Conservation (phyloP, 2,888 invertebrate species). For the Ornithoptera alexandrae region DNA sequence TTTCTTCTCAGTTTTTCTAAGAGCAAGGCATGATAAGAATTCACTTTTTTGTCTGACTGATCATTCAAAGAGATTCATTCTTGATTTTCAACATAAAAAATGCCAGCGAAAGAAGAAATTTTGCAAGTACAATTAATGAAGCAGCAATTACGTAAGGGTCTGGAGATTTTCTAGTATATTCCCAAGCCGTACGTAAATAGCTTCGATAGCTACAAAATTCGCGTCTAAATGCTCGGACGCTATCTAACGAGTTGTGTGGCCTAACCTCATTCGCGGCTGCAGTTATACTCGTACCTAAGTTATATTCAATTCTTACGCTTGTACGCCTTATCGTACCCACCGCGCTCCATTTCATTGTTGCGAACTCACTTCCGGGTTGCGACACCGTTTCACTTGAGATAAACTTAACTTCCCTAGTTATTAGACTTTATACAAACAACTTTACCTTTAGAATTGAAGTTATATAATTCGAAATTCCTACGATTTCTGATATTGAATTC, state of each 20-base stretch:
- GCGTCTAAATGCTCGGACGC: constrained; percentile 6
- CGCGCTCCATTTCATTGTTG: constrained; percentile 27
- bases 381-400: constrained; percentile 47
- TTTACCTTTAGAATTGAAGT: constrained; percentile 3
- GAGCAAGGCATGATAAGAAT: too few species aligned
- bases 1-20: too few species aligned
- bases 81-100: too few species aligned
- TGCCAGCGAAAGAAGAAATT: too few species aligned
- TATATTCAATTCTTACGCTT: constrained; percentile 25
- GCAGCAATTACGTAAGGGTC: too few species aligned
- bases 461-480: too few species aligned
- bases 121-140: too few species aligned
- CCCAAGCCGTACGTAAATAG: background rate
- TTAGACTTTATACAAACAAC: constrained; percentile 39
- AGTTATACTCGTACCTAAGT: constrained; percentile 15
- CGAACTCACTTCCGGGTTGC: constrained; percentile 27
- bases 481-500: too few species aligned
- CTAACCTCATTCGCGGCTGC: constrained; percentile 23
- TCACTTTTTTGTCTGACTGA: too few species aligned
- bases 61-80: too few species aligned
- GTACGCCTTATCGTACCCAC: constrained; percentile 23
- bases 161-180: too few species aligned
- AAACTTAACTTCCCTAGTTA: constrained; percentile 48
- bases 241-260: constrained; percentile 27
- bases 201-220: background rate